Evolutionary conservation across 1,140 invertebrate genomes (phyloP).

Genomic region (Megalonaias nervosa): DNA sequence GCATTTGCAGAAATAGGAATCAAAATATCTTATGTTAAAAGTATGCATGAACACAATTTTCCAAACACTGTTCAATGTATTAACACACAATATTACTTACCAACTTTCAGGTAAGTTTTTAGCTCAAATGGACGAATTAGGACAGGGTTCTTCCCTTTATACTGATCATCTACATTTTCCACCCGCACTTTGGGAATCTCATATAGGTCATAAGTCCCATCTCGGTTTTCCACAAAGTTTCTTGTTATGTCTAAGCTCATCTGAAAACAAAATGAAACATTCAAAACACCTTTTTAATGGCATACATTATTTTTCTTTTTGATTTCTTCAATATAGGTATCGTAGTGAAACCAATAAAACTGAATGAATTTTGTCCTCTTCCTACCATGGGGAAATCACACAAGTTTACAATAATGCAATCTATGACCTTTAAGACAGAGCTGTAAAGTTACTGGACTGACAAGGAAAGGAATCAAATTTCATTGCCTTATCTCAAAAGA

Average conservation of each 20-base stretch:
- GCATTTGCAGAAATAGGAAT: not conserved
- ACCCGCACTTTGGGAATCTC: slow-evolving; percentile 75
- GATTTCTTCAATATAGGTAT: too few relatives aligned
- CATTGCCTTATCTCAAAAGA: too few relatives aligned
- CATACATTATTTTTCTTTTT: not conserved
- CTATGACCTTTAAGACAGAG: too few relatives aligned
- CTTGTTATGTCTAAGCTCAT: slow-evolving; percentile 79
- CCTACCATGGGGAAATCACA: too few relatives aligned
- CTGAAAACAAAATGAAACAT: slow-evolving; percentile 63
- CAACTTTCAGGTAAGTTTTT: slow-evolving; percentile 83
- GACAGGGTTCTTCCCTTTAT: slow-evolving; percentile 71
- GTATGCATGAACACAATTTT: not conserved
- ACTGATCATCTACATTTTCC: slow-evolving; percentile 70
- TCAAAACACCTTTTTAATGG: not conserved
- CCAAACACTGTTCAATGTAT: not conserved
- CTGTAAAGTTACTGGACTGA: too few relatives aligned
- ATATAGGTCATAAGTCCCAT: slow-evolving; percentile 79
- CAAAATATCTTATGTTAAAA: not conserved
- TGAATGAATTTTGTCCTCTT: too few relatives aligned
- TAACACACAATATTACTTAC: slow-evolving; percentile 69
- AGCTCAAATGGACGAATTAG: slow-evolving; percentile 79
- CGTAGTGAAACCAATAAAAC: too few relatives aligned
- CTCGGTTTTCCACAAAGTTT: slow-evolving; percentile 79
- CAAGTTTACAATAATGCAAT: too few relatives aligned
- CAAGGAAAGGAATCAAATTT: too few relatives aligned